Conservation (phyloP, 1,140 invertebrate species). For the Aleiodes sp. region DNA sequence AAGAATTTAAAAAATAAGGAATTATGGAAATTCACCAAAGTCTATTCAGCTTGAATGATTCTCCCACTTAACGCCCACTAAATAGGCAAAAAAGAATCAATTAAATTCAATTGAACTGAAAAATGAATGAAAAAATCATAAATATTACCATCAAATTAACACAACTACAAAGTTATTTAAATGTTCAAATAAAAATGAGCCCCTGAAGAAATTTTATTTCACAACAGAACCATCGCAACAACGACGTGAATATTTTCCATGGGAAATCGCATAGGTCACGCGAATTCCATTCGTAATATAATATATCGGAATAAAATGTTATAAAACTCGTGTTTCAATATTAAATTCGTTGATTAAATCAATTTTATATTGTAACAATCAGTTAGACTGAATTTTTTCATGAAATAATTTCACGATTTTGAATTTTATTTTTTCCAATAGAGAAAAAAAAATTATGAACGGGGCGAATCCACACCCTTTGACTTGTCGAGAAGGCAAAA, state of each 20-base stretch:
- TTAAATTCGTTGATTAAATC: no score
- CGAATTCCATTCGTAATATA: conserved; percentile 31
- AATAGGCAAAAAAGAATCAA: neutral
- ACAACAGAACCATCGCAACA: conserved; percentile 14
- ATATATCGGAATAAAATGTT: neutral
- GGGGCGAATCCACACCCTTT: conserved; percentile 12
- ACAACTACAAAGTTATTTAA: neutral
- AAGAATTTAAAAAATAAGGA: neutral
- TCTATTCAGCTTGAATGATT: no score
- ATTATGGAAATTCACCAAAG: no score
- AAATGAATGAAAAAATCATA: no score
- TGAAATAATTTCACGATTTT: no score
- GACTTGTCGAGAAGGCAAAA: neutral
- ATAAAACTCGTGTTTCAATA: no score
- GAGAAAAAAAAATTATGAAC: neutral
- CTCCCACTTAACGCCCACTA: neutral
- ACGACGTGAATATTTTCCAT: conserved; percentile 20
- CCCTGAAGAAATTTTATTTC: neutral
- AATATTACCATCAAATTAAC: neutral
- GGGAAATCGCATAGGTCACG: conserved; percentile 41
- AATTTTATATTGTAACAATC: no score
- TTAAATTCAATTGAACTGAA: no score
- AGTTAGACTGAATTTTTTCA: no score
- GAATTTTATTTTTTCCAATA: no score
- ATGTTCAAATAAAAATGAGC: neutral